Conservation (phyloP, 2,888 invertebrate genomes). For the Drosophila silvestris region DNA sequence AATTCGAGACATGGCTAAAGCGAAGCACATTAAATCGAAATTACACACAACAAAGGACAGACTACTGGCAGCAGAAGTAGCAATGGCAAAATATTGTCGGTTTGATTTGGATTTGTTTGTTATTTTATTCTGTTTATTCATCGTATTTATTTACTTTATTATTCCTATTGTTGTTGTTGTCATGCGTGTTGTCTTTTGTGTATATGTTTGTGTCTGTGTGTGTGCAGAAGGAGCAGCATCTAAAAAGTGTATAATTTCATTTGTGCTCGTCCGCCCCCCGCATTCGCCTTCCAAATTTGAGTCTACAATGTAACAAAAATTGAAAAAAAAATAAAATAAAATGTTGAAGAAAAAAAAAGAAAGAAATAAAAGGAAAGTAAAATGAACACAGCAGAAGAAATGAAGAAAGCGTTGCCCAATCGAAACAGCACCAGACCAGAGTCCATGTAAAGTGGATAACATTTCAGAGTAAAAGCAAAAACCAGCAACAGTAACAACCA, state of each 20-base stretch:
- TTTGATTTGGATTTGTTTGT: conserved; percentile 34
- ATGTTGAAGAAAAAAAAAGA: neutral
- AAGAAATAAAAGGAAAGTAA: conserved; percentile 23
- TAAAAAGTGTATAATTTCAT: conserved; percentile 67
- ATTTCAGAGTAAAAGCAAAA: conserved; percentile 59
- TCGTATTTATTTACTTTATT: conserved; percentile 47
- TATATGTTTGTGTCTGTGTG: neutral
- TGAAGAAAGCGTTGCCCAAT: conserved; percentile 40
- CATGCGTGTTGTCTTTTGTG: conserved; percentile 32
- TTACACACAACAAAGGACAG: conserved; percentile 3
- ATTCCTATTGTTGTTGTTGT: conserved; percentile 45
- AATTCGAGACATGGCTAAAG: conserved; percentile 1
- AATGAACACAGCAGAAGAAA: conserved; percentile 47
- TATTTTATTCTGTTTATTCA: conserved; percentile 48
- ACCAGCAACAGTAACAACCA: conserved; percentile 33
- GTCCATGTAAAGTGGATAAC: conserved; percentile 76
- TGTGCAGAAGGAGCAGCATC: neutral
- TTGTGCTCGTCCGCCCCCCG: conserved; percentile 22
- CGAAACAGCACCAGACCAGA: conserved; percentile 44
- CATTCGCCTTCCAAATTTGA: conserved; percentile 33
- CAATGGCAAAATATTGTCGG: conserved; percentile 22
- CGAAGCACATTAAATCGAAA: conserved; percentile 6
- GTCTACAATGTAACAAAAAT: conserved; percentile 30
- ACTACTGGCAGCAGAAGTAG: neutral
- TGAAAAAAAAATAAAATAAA: conserved; percentile 21